These are phyloP conservation scores for Zosterops japonicus DNA, from an alignment of 2,113 vertebrate genomes.

Conservation along the genomic window DNA sequence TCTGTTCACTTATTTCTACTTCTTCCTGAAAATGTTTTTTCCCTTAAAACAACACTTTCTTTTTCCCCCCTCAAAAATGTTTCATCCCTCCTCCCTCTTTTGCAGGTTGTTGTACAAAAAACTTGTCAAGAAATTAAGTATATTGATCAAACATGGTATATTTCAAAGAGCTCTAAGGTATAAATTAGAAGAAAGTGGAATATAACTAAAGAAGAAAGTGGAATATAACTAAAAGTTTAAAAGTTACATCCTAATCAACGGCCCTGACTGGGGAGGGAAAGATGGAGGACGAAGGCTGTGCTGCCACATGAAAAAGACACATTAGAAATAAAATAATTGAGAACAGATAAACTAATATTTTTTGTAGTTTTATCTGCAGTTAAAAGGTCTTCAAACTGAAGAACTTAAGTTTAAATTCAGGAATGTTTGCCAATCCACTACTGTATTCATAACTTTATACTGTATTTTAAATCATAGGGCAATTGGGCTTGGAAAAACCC, in stretches of 20 bases:
- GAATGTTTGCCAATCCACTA: background rate
- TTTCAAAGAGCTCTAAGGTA: background rate
- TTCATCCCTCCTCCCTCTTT: background rate
- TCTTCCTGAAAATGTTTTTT: background rate
- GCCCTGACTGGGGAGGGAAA: background rate
- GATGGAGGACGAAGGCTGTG: background rate
- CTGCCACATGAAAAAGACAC: background rate
- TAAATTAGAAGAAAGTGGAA: too few relatives aligned
- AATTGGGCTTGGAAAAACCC: background rate
- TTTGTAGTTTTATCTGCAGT: background rate
- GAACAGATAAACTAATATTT: background rate
- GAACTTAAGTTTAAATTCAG: background rate
- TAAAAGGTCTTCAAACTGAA: background rate
- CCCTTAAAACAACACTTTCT: background rate
- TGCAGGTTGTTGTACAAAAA: background rate
- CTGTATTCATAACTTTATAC: background rate
- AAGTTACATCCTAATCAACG: background rate
- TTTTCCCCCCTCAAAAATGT: background rate
- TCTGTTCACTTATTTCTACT: background rate
- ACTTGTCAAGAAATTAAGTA: background rate
- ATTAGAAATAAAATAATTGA: background rate
- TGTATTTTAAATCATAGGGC: background rate
- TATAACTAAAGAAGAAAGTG: background rate
- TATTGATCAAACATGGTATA: background rate
- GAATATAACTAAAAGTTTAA: background rate